Evolutionary conservation across 2,888 invertebrate species (phyloP).

Genomic region (Serrognathus titanus): DNA sequence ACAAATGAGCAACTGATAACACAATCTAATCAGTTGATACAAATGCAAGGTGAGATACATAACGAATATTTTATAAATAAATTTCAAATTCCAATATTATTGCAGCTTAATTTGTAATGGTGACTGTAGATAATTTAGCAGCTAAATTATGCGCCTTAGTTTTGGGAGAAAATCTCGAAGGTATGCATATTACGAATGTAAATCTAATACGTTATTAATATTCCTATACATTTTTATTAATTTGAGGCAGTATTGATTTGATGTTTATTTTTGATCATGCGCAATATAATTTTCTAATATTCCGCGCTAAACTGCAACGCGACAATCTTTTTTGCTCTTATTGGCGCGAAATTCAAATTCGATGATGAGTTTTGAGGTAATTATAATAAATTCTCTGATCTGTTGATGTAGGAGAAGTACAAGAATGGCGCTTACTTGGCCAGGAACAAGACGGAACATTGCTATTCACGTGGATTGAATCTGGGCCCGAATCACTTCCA

Average conservation of each 20-base stretch:
- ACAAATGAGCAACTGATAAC: neutral
- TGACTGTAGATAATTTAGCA: constrained; percentile 54
- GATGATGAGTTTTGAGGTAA: too few relatives aligned
- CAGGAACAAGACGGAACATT: constrained; percentile 77
- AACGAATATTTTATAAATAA: neutral
- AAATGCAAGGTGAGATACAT: neutral
- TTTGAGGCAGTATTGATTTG: neutral
- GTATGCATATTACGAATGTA: constrained; percentile 40
- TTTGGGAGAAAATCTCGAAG: constrained; percentile 51
- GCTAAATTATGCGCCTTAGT: constrained; percentile 58
- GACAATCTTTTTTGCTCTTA: too few relatives aligned
- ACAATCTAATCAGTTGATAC: neutral
- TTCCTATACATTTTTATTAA: too few relatives aligned
- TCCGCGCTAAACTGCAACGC: neutral
- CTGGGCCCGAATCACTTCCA: constrained; percentile 21
- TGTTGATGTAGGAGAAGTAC: constrained; percentile 56
- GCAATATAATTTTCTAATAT: neutral
- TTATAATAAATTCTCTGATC: too few relatives aligned
- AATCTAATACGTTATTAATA: neutral
- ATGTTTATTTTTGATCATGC: constrained; percentile 2
- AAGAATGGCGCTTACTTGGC: constrained; percentile 77
- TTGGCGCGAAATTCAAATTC: too few relatives aligned
- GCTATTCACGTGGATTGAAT: constrained; percentile 63
- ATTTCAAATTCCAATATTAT: neutral
- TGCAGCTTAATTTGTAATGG: constrained; percentile 30